Evolutionary conservation across 2,113 vertebrate genomes (phyloP).

Genomic region (Protobothrops flavoviridis): DNA sequence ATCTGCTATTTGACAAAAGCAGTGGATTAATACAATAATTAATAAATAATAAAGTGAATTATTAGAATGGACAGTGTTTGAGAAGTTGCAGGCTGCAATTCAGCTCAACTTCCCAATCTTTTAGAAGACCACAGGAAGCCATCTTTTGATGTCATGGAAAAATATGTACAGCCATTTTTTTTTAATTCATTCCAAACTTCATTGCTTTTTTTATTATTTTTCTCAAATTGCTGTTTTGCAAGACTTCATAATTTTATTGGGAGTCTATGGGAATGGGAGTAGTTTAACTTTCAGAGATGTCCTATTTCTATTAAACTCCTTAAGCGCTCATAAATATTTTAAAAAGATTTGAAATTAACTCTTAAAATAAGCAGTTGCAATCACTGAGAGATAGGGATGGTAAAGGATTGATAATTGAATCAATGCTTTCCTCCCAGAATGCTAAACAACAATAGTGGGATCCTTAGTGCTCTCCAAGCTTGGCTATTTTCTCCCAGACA

Average conservation of each 20-base stretch:
- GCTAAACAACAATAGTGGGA: background rate
- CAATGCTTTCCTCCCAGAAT: background rate
- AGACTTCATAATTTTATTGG: background rate
- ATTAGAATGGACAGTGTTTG: background rate
- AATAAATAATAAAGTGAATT: background rate
- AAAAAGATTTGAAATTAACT: background rate
- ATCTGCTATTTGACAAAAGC: background rate
- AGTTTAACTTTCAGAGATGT: background rate
- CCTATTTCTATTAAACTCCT: background rate
- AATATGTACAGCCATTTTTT: background rate
- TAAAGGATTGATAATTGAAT: background rate
- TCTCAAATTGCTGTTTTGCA: background rate
- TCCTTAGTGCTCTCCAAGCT: background rate
- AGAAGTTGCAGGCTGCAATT: background rate
- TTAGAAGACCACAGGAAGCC: background rate
- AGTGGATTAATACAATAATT: background rate
- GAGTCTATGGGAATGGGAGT: background rate
- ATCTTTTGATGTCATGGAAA: background rate
- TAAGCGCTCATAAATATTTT: background rate
- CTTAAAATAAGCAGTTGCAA: background rate
- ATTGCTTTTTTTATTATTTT: background rate
- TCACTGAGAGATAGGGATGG: background rate
- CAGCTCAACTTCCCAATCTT: background rate
- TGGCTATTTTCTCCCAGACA: background rate
- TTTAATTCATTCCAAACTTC: background rate